Evolutionary conservation across 2,888 invertebrate species (phyloP).

Genomic region (Coecobrya sp.): DNA sequence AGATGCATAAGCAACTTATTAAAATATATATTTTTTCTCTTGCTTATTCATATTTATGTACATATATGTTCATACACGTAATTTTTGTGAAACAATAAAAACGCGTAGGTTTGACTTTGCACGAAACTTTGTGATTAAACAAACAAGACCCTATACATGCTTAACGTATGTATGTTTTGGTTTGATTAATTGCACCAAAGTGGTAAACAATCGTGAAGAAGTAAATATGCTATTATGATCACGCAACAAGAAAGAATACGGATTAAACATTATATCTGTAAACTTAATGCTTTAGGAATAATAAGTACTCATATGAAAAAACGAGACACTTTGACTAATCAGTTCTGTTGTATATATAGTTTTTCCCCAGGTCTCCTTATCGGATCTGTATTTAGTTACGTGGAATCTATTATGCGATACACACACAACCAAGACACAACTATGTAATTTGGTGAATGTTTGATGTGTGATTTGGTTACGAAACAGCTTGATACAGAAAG

Average conservation of each 20-base stretch:
- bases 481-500: neutral
- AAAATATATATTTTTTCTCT: too few relatives aligned
- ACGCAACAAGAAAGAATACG: constrained; percentile 24
- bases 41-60: neutral
- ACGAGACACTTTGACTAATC: constrained; percentile 18
- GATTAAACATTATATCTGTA: neutral
- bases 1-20: too few relatives aligned
- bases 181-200: constrained; percentile 62
- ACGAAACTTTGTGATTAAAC: constrained; percentile 69
- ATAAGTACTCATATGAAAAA: constrained; percentile 24
- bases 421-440: too few relatives aligned
- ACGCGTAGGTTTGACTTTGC: constrained; percentile 21
- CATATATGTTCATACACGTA: neutral
- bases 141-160: constrained; percentile 47
- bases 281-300: constrained; percentile 9
- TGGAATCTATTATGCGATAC: neutral
- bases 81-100: neutral
- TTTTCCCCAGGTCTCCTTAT: neutral
- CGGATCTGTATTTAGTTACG: neutral
- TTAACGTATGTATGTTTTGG: neutral
- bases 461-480: neutral
- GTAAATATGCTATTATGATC: constrained; percentile 20
- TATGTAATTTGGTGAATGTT: too few relatives aligned
- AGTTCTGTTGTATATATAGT: neutral
- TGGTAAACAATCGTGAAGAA: constrained; percentile 27